Base-by-base conservation (phyloP, 2,888 invertebrate genomes). In the Falcaria lacertinaria region DNA sequence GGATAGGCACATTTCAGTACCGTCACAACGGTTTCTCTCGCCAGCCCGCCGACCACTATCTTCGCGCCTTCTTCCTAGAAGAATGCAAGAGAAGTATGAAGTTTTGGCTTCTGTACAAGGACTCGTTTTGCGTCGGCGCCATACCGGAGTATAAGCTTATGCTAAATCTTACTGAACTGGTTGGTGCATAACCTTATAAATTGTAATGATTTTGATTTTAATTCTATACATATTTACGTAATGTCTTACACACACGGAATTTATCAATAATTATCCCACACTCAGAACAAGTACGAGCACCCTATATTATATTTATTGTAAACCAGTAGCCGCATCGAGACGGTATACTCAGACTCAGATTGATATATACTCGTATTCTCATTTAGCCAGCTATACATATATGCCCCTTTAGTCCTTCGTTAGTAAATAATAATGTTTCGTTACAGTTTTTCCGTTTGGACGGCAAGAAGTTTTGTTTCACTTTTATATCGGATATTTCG, bases 11-110 rank as follows among this genome's bases (percentile, higher is more conserved):
- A 0, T 98, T 98, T 72, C 96, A 96, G 1, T 97, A 96, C 77
- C 91, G 98, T 7, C 91, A 98, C 69, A 95, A 95, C 55, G 98
- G 98, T 0, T 98, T 98, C 74, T 65, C 91, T 28, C 78, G 90
- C 2, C 93, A 93, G 57, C 98, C 98, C 0, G 96, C 97, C 0
- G 96, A 98, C 80, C 97, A 98, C 76, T 98, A 97, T 70, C 92
- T 97, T 83, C 85, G 97, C 22, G 92, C 96, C 0, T 97, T 94
- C 74, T 96, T 94, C 64, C 65, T 95, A n/a, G 94, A 94, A 15
- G 91, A 93, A 8, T 78, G 47, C 0, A 50, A 19, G 0, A 33
- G 41, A 2, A 57, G 60, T 0, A 35, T 33, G 4, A 62, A 60
- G 33, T 69, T 65, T 65, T 48, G 52, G 42, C 52, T 17, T 11